Evolutionary conservation across 2,888 invertebrate genomes (phyloP).

Genomic region (Amorpha juglandis): DNA sequence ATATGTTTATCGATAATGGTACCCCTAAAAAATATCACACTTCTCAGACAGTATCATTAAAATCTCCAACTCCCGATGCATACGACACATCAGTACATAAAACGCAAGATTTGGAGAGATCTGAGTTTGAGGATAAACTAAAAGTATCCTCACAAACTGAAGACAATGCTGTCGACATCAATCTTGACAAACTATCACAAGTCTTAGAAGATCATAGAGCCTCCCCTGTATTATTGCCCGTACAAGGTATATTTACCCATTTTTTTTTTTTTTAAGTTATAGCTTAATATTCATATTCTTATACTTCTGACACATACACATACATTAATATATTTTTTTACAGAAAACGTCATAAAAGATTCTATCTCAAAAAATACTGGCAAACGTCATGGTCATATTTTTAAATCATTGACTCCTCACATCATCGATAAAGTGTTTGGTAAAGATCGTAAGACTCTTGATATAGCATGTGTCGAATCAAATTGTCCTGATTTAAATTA

Average conservation of each 20-base stretch:
- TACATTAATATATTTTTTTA: not conserved
- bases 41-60: slow-evolving; percentile 60
- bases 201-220: slow-evolving; percentile 6
- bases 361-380: slow-evolving; percentile 22
- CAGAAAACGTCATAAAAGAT: not conserved
- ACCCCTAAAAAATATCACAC: slow-evolving; percentile 65
- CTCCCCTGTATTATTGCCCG: not conserved
- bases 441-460: slow-evolving; percentile 2
- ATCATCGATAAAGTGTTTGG: slow-evolving; percentile 34
- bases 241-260: not conserved
- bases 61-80: slow-evolving; percentile 41
- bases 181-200: slow-evolving; percentile 34
- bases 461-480: slow-evolving; percentile 13
- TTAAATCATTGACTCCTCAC: slow-evolving; percentile 20
- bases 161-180: slow-evolving; percentile 28
- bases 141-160: slow-evolving; percentile 6
- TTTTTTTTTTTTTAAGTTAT: too few species aligned
- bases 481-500: not conserved
- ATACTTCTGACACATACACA: not conserved
- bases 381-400: slow-evolving; percentile 8
- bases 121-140: not conserved
- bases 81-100: not conserved
- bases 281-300: not conserved
- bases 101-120: not conserved
- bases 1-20: slow-evolving; percentile 59